Conservation (phyloP, 1,140 invertebrate genomes). For the Lordiphosa clarofinis region DNA sequence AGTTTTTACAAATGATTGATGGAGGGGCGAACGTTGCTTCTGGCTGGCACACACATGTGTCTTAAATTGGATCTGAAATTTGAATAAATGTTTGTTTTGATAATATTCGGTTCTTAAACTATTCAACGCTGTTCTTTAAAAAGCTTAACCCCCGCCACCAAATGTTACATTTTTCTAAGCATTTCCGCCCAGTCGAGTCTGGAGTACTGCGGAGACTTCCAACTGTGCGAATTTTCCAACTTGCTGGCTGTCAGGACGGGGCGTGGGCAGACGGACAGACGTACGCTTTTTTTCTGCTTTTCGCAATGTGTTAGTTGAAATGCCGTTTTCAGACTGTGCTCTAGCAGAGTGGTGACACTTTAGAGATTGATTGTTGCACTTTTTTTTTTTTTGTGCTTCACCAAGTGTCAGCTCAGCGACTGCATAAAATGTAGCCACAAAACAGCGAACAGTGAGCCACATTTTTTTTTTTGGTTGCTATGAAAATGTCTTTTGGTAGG, state of each 20-base stretch:
- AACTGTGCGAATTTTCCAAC: constrained; percentile 34
- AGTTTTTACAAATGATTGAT: constrained; percentile 68
- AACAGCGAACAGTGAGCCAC: background rate
- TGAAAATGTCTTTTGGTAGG: constrained; percentile 41
- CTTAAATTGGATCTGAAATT: constrained; percentile 47
- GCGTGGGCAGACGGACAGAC: constrained; percentile 6
- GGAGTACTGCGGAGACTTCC: constrained; percentile 7
- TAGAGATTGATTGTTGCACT: constrained; percentile 53
- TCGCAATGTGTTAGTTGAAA: constrained; percentile 38
- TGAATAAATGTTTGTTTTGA: constrained; percentile 35
- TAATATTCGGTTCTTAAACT: constrained; percentile 7
- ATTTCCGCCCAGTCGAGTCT: constrained; percentile 19
- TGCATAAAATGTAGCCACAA: constrained; percentile 13
- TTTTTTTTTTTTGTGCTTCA: constrained; percentile 22
- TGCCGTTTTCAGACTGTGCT: constrained; percentile 11
- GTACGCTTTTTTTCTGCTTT: constrained; percentile 14
- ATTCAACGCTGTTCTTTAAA: background rate
- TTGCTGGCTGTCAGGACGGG: constrained; percentile 3
- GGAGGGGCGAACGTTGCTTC: constrained; percentile 31
- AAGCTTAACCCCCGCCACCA: background rate
- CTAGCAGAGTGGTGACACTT: constrained; percentile 45
- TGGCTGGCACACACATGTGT: constrained; percentile 34
- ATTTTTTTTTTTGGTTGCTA: background rate
- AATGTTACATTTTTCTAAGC: constrained; percentile 14
- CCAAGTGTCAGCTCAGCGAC: constrained; percentile 39